A percentile compares a stretch with the other conserved stretches of the same genome.
Evolutionary conservation across 2,113 vertebrate genomes (phyloP).

Genomic region (Dicentrarchus labrax): DNA sequence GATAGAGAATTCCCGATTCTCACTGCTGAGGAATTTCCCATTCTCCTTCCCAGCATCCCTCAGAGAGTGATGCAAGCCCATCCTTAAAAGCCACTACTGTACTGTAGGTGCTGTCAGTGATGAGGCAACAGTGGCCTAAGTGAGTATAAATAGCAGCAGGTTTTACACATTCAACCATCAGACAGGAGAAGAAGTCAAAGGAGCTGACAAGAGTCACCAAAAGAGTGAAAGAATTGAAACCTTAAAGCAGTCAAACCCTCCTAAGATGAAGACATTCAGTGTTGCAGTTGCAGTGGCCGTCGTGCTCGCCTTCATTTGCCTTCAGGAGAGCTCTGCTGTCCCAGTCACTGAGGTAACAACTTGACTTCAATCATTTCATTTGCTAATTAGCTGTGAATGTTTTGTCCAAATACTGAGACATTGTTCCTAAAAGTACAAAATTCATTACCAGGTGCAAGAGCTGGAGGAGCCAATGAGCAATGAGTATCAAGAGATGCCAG

Average conservation of each 20-base stretch:
- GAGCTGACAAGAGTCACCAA: conserved; percentile 2
- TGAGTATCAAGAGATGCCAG: too few species aligned
- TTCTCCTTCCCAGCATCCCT: too few species aligned
- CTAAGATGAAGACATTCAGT: conserved; percentile 47
- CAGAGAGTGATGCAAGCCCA: not conserved
- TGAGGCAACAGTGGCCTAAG: conserved; percentile 23
- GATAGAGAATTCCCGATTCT: too few species aligned
- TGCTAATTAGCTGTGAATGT: not conserved
- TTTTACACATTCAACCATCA: conserved; percentile 9
- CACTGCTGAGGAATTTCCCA: too few species aligned
- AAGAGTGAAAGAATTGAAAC: not conserved
- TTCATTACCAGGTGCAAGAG: not conserved
- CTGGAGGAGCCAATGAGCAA: too few species aligned
- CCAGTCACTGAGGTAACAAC: conserved; percentile 64
- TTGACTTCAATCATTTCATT: not conserved
- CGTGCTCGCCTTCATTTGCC: conserved; percentile 51
- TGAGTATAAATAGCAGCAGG: conserved; percentile 42
- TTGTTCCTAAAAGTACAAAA: not conserved
- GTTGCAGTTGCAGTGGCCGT: conserved; percentile 57
- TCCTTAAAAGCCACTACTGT: too few species aligned
- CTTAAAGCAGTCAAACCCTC: not conserved
- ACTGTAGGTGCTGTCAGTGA: not conserved
- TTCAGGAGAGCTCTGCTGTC: conserved; percentile 52
- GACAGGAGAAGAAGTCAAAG: not conserved
- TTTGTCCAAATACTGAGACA: not conserved